Conservation (phyloP, 2,113 vertebrate genomes). For the Sturnira hondurensis region DNA sequence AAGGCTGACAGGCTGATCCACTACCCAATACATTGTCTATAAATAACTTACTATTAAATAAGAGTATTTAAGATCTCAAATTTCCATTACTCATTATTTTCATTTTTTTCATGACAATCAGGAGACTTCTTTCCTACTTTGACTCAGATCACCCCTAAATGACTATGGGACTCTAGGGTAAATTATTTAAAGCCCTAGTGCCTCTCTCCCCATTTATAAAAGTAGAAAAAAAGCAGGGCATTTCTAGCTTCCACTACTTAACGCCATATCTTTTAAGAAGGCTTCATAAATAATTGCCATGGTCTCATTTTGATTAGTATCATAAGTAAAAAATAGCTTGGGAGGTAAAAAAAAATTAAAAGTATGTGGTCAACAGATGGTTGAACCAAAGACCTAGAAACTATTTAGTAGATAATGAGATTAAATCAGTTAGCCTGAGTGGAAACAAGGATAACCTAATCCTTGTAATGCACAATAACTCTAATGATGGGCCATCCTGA, state of each 20-base stretch:
- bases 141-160: neutral
- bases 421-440: neutral
- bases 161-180: neutral
- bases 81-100: neutral
- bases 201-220: neutral
- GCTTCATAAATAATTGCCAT: neutral
- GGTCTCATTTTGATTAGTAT: neutral
- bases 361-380: neutral
- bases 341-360: neutral
- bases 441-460: neutral
- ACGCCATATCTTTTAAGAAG: neutral
- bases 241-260: neutral
- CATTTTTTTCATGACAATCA: neutral
- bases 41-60: neutral
- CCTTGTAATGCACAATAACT: neutral
- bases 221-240: neutral
- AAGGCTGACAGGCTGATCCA: neutral
- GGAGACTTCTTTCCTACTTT: neutral
- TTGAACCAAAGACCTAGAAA: neutral
- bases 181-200: neutral
- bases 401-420: neutral
- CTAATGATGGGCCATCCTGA: neutral
- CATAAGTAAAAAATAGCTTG: slow-evolving; percentile 11
- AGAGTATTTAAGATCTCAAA: neutral
- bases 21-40: neutral